Evolutionary conservation across 2,888 invertebrate species (phyloP), one percentile per base, ranked within the genome.

Genomic region (Pollenia labialis): DNA sequence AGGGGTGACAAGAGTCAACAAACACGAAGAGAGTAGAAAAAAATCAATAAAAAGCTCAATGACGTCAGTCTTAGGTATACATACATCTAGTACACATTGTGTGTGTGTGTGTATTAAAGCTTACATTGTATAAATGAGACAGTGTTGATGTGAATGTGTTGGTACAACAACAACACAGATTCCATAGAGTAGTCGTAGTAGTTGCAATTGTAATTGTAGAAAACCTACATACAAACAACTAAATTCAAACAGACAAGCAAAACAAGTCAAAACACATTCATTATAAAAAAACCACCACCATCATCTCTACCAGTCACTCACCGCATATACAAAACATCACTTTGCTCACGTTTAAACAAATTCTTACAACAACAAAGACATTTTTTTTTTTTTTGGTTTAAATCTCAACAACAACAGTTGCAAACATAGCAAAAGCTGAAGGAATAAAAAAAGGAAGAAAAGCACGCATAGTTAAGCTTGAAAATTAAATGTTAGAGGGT

Each of bases 11-110:
- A n/a, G 9, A 62, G 4, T 2, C 76, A 88, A 69, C 68, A 80
- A 23, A 46, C n/a, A 69, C 3, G 10, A 14, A 23, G 42, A 76
- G 44, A 60, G 3, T 3, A 48, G 18, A 56, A 42, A 46, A 52
- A 91, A 91, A 91, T 91, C 91, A 91, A 91, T 91, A 91, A 90
- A 91, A 91, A 91, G 91, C 92, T 92, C 90, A 90, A 91, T 92
- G 92, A 92, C 92, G 92, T 92, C 92, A 92, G 90, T 88, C 87
- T 88, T 77, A 87, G 87, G 76, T 83, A 87, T 85, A 88, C 88
- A 85, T 14, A 54, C 32, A 32, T 32, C 4, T 32, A 32, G 32
- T 32, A 32, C 32, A 32, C 32, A 32, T 32, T 32, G 75, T 85
- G 80, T 85, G 82, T 85, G 54, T 42, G 12, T 60, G 50, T 42